Evolutionary conservation across 2,797 vertebrate genomes (phyloP), one percentile per base, ranked within the genome.

Genomic region (Dendrocincla fuliginosa): DNA sequence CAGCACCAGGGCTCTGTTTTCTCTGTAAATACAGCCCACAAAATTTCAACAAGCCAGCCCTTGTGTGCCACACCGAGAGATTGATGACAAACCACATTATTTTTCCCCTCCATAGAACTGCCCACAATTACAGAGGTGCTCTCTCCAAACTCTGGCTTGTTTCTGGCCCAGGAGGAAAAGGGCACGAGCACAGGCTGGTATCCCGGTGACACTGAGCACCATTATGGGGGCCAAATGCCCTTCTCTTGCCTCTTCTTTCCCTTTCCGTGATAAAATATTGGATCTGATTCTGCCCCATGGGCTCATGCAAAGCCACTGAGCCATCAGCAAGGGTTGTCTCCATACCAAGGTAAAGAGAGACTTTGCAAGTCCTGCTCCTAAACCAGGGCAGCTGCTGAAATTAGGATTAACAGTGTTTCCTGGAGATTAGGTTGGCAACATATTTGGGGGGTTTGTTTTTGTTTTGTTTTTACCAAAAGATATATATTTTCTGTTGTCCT

Each of bases 1-100:
- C 95, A 87, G 97, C 97, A 96, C 93, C 96, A 86, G 93, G 90
- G 84, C 98, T 97, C 84, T 98, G 97, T 98, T 98, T 98, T 98
- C 97, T 98, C 97, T 98, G 95, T 98, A 98, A 98, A 98, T 97
- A 98, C 96, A 98, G 95, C 95, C 98, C 96, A 96, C 96, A 95
- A 96, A 92, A 95, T 98, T 98, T 97, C 98, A 98, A 98, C 98
- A 98, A 98, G 97, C 97, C 97, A 95, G 95, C 95, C 97, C 97
- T 98, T 98, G 97, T 98, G 95, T 97, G 96, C 96, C 97, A 97
- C 97, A 73, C 50, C 50, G 90, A 96, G 96, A 98, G 97, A 98
- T 97, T 98, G 97, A 98, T 97, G 98, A 97, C 97, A 98, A 98
- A 98, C 96, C 98, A 97, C 96, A 97, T 96, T 97, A 97, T 98